These are phyloP conservation scores for Hipposideros armiger DNA, from an alignment of 2,113 vertebrate species.

Conservation along the genomic window DNA sequence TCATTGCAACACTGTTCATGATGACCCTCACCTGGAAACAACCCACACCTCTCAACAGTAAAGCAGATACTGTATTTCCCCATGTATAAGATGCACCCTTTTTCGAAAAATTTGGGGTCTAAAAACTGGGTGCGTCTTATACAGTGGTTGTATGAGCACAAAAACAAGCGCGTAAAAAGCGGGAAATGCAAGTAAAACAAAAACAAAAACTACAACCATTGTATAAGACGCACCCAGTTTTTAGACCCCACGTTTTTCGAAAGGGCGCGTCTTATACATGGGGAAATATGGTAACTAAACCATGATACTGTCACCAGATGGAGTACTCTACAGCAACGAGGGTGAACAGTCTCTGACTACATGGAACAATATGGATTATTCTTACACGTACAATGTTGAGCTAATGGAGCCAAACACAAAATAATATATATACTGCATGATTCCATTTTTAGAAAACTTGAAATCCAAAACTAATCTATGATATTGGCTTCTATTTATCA, in stretches of 20 bases:
- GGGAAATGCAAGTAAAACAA: no score
- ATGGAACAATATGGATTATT: neutral
- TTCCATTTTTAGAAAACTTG: neutral
- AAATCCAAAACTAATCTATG: neutral
- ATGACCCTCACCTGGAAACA: neutral
- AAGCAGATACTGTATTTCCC: neutral
- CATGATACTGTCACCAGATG: fast-evolving
- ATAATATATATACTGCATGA: neutral
- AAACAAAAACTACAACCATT: no score
- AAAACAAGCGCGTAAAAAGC: no score
- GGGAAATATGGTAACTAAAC: neutral
- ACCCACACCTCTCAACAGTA: neutral
- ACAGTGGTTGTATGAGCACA: no score
- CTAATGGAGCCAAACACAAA: neutral
- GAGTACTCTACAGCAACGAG: neutral
- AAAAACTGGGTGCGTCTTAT: no score
- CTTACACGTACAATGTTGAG: neutral
- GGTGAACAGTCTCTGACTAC: neutral
- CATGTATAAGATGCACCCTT: no score
- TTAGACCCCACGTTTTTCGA: no score
- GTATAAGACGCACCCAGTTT: no score
- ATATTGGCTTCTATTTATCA: neutral
- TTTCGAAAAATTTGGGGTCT: no score
- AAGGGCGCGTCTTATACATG: no score
- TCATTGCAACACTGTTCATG: neutral